phyloP scores from a whole-genome alignment of 2,113 vertebrate genomes.

The Atlantisia rogersi region DNA sequence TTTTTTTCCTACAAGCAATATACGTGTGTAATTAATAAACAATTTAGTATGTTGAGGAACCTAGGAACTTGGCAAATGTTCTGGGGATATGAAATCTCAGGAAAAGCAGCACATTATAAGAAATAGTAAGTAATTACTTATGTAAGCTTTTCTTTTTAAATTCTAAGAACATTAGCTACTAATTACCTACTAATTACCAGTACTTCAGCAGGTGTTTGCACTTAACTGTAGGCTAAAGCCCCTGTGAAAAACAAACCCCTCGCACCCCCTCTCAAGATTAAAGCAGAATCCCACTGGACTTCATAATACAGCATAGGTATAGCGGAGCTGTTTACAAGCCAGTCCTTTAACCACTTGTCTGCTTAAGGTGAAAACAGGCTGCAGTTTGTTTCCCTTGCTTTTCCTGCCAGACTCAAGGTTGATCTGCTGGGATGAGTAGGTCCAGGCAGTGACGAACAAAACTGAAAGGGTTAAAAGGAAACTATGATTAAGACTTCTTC shows the following conservation, averaged over 20 bases:
- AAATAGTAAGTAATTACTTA: constrained; percentile 96
- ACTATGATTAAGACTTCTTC: constrained; percentile 43
- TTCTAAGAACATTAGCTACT: constrained; percentile 99
- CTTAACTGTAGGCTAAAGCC: constrained; percentile 90
- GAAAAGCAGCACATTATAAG: constrained; percentile 93
- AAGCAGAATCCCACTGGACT: constrained; percentile 78
- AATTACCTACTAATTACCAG: constrained; percentile 99
- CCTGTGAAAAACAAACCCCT: constrained; percentile 92
- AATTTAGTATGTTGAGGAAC: constrained; percentile 97
- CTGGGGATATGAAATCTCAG: constrained; percentile 97
- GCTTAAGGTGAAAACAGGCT: constrained; percentile 62
- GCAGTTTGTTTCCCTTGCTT: constrained; percentile 4
- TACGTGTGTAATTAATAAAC: constrained; percentile 99
- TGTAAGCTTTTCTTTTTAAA: constrained; percentile 97
- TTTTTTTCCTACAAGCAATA: constrained; percentile 85
- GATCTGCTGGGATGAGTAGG: not conserved
- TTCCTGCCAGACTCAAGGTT: constrained; percentile 1
- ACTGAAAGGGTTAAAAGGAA: constrained; percentile 30
- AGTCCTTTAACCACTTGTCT: constrained; percentile 64
- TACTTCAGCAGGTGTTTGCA: constrained; percentile 99
- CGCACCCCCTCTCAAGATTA: constrained; percentile 87
- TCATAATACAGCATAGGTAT: constrained; percentile 54
- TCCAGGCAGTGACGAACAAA: constrained; percentile 3
- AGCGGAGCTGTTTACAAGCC: constrained; percentile 62
- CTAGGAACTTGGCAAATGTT: constrained; percentile 97